Base-by-base conservation (phyloP, 2,113 vertebrate species). In the Psittacus erithacus region DNA sequence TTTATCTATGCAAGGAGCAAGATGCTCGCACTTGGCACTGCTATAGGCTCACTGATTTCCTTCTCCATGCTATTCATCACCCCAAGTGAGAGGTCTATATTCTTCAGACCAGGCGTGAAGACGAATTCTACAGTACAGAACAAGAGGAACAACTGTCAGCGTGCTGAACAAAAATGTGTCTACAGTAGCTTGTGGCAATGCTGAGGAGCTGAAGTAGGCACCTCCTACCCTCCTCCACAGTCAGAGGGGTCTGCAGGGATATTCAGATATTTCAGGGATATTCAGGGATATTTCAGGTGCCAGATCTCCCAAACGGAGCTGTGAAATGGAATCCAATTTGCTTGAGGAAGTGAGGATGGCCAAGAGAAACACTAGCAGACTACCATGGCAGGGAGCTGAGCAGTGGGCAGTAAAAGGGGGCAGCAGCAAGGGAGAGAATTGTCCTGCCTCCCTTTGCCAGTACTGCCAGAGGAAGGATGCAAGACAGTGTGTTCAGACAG, bases 161-260 rank as follows among this genome's bases (percentile, higher is more conserved):
- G 27, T 0, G 2, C 11, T 50, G 11, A 69, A 79, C 9, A 39
- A 47, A 69, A 46, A 12, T 0, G 3, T 62, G 7, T 16, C n/a
- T 69, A 31, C 65, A 9, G 24, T 64, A 88, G 20, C 11, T 52
- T 59, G 41, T 22, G 4, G 1, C 39, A 82, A 25, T 12, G 53
- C 41, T 49, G 41, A 85, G 24, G 52, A 9, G 38, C 43, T 65
- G 38, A 70, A 13, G 11, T 6, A 74, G 55, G 47, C 13, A 82
- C 12, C 15, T 71, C 0, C 0, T 63, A 49, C 17, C 28, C n/a
- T 49, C 13, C 31, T 84, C 23, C 11, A 11, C 1, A 1, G 15
- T 35, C 33, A 33, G 33, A 50, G 13, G 3, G 25, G 7, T 17
- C n/a, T 6, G 6, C 9, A 62, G 39, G 27, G 19, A 13, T 33